phyloP scores from a whole-genome alignment of 1,140 invertebrate species.

The Bombus soroeensis region DNA sequence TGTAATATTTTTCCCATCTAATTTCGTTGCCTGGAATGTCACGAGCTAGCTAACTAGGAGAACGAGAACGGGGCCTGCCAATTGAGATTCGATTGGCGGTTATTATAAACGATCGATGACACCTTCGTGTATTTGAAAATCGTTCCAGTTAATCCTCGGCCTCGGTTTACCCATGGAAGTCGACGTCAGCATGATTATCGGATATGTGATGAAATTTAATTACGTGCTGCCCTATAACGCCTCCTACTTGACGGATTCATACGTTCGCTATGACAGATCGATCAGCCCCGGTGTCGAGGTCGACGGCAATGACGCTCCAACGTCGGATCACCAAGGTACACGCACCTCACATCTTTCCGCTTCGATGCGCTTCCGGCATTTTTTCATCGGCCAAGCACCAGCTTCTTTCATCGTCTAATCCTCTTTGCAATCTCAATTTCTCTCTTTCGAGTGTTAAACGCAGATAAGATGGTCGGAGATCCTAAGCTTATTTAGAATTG shows the following conservation, averaged over 20 bases:
- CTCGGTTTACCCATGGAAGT: constrained; percentile 82
- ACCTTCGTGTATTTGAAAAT: constrained; percentile 67
- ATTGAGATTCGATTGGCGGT: constrained; percentile 53
- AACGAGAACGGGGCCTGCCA: constrained; percentile 5
- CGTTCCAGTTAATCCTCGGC: constrained; percentile 80
- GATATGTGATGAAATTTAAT: constrained; percentile 82
- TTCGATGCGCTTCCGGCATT: not conserved
- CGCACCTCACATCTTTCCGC: not conserved
- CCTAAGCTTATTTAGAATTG: too few species aligned
- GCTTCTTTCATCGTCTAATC: not conserved
- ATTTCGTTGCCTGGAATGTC: constrained; percentile 44
- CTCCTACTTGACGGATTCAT: constrained; percentile 78
- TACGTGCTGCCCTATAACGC: constrained; percentile 81
- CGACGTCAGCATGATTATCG: constrained; percentile 81
- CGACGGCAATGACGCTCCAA: constrained; percentile 41
- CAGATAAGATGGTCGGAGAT: too few species aligned
- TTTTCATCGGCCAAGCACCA: not conserved
- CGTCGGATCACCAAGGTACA: constrained; percentile 48
- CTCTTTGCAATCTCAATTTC: not conserved
- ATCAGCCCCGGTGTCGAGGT: constrained; percentile 53
- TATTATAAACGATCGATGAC: constrained; percentile 63
- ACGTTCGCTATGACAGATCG: constrained; percentile 78
- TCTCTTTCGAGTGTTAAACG: not conserved
- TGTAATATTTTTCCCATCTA: constrained; percentile 34
- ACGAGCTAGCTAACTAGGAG: not conserved